phyloP scores from a whole-genome alignment of 2,888 invertebrate species.

The Athalia rosae region DNA sequence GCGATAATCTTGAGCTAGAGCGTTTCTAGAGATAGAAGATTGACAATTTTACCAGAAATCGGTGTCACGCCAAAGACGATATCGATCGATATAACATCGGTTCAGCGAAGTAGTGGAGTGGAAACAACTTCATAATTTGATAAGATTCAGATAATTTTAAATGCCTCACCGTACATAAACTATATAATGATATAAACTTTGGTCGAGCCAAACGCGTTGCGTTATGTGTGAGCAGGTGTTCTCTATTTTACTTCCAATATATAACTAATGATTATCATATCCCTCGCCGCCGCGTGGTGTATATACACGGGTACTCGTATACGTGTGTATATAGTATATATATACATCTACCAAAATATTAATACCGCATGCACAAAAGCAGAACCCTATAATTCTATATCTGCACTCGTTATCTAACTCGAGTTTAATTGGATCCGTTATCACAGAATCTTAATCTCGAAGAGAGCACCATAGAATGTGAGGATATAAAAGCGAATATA shows the following conservation, averaged over 20 bases:
- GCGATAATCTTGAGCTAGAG: neutral
- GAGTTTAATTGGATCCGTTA: slow-evolving; percentile 9
- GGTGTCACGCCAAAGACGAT: slow-evolving; percentile 21
- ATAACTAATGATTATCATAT: no score
- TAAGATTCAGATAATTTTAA: slow-evolving; percentile 19
- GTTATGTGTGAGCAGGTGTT: no score
- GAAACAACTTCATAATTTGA: slow-evolving; percentile 31
- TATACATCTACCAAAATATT: no score
- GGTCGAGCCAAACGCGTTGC: neutral
- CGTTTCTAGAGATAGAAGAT: neutral
- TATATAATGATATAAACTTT: neutral
- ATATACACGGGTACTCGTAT: no score
- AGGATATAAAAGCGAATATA: neutral
- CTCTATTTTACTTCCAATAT: no score
- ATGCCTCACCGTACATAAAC: neutral
- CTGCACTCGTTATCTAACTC: neutral
- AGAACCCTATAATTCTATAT: neutral
- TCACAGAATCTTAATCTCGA: neutral
- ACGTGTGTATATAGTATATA: no score
- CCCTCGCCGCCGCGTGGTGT: no score
- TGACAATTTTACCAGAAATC: slow-evolving; percentile 25
- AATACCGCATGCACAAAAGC: neutral
- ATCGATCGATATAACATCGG: neutral
- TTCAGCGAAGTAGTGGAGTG: neutral
- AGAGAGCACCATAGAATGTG: neutral